phyloP scores from a whole-genome alignment of 2,113 vertebrate species.

The Hyla sarda region DNA sequence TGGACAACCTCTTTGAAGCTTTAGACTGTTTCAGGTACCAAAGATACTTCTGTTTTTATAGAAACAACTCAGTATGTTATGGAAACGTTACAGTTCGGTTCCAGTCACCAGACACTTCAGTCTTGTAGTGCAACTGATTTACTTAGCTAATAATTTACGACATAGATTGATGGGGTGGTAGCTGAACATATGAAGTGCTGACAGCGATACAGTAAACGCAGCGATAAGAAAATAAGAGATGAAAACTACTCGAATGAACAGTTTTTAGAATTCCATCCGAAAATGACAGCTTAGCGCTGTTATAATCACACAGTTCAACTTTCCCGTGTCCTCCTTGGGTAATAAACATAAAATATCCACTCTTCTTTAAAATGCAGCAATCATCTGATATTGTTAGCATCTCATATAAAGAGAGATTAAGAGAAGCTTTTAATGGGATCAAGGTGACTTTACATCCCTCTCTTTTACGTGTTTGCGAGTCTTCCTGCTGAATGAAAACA shows the following conservation, averaged over 20 bases:
- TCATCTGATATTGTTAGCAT: conserved; percentile 36
- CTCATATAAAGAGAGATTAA: conserved; percentile 38
- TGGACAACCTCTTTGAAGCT: too few species aligned
- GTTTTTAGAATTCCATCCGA: not conserved
- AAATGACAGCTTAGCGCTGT: not conserved
- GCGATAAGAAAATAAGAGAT: not conserved
- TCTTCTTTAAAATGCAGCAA: conserved; percentile 28
- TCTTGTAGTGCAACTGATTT: not conserved
- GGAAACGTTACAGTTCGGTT: not conserved
- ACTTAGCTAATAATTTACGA: not conserved
- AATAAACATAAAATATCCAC: conserved; percentile 14
- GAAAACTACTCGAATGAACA: not conserved
- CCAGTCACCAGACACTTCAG: not conserved
- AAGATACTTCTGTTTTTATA: not conserved
- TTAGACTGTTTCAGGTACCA: not conserved
- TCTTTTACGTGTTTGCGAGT: conserved; percentile 31
- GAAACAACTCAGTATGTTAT: not conserved
- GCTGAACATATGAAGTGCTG: not conserved
- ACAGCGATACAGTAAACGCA: not conserved
- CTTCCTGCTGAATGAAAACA: conserved; percentile 34
- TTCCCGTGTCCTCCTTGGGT: not conserved
- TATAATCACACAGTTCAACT: not conserved
- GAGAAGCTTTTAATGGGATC: conserved; percentile 44
- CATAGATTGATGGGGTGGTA: conserved; percentile 16
- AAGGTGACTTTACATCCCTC: conserved; percentile 38